Conservation (phyloP, 1,140 invertebrate genomes). For the Drosophila pseudoananassae region DNA sequence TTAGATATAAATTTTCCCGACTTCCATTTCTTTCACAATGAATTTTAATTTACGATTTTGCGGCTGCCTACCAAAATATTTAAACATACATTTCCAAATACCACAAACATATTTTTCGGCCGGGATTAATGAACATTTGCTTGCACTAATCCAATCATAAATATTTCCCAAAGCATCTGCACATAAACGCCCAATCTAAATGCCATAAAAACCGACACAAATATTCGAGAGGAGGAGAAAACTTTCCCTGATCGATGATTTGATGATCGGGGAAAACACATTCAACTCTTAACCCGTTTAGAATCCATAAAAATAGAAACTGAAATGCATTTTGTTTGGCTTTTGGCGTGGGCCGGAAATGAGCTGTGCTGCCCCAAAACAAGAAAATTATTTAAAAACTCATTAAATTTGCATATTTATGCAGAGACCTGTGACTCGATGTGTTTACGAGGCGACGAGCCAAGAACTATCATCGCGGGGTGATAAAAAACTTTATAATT, state of each 20-base stretch:
- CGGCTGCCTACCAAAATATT: conserved; percentile 27
- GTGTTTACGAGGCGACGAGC: conserved; percentile 60
- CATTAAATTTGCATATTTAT: conserved; percentile 79
- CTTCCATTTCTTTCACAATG: not conserved
- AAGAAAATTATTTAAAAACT: conserved; percentile 75
- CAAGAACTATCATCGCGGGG: conserved; percentile 63
- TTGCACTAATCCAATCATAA: conserved; percentile 59
- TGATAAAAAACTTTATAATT: conserved; percentile 78
- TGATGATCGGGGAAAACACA: conserved; percentile 58
- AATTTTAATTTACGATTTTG: conserved; percentile 23
- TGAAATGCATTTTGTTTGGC: conserved; percentile 4
- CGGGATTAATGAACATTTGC: conserved; percentile 40
- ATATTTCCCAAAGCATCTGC: conserved; percentile 60
- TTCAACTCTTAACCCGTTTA: conserved; percentile 75
- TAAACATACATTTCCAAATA: conserved; percentile 16
- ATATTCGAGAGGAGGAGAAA: conserved; percentile 32
- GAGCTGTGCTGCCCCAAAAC: conserved; percentile 42
- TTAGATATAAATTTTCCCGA: not conserved
- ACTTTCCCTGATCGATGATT: conserved; percentile 76
- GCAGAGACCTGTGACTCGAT: conserved; percentile 57
- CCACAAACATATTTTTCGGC: conserved; percentile 17
- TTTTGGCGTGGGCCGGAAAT: conserved; percentile 68
- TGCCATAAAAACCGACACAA: conserved; percentile 56
- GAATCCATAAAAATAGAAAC: conserved; percentile 54
- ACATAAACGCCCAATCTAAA: conserved; percentile 77